Evolutionary conservation across 2,888 invertebrate genomes (phyloP).

Genomic region (Trisateles emortualis): DNA sequence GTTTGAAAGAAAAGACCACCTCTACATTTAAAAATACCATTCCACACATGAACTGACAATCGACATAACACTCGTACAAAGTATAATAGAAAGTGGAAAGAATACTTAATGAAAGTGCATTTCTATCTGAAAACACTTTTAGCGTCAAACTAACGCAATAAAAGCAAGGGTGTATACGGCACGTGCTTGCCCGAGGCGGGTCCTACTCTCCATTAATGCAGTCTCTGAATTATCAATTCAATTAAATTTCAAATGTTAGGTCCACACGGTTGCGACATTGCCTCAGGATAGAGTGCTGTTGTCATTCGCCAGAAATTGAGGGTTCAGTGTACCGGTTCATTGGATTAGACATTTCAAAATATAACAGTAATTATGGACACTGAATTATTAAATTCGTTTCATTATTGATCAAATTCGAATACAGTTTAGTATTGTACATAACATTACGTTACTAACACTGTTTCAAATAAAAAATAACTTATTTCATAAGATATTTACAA

Average conservation of each 20-base stretch:
- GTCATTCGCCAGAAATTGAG: slow-evolving; percentile 32
- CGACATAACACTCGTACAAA: neutral
- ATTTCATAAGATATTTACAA: too few species aligned
- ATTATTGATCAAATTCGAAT: too few species aligned
- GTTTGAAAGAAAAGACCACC: neutral
- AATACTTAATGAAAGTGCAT: slow-evolving; percentile 42
- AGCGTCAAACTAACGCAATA: slow-evolving; percentile 56
- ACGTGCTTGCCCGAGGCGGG: slow-evolving; percentile 59
- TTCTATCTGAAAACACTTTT: slow-evolving; percentile 56
- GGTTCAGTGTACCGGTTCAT: slow-evolving; percentile 22
- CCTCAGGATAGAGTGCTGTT: slow-evolving; percentile 37
- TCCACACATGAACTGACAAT: neutral
- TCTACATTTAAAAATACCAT: neutral
- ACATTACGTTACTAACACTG: neutral
- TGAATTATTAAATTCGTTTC: neutral
- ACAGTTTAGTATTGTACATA: neutral
- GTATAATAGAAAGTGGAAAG: slow-evolving; percentile 11
- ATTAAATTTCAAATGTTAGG: slow-evolving; percentile 51
- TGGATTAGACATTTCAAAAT: neutral
- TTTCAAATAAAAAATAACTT: too few species aligned
- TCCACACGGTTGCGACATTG: slow-evolving; percentile 45
- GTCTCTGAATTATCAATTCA: slow-evolving; percentile 48
- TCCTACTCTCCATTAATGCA: slow-evolving; percentile 41
- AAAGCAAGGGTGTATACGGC: slow-evolving; percentile 46
- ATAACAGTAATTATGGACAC: neutral